Evolutionary conservation across 2,888 invertebrate species (phyloP), one percentile per base, ranked within the genome.

Genomic region (Hypomecis atomaria): DNA sequence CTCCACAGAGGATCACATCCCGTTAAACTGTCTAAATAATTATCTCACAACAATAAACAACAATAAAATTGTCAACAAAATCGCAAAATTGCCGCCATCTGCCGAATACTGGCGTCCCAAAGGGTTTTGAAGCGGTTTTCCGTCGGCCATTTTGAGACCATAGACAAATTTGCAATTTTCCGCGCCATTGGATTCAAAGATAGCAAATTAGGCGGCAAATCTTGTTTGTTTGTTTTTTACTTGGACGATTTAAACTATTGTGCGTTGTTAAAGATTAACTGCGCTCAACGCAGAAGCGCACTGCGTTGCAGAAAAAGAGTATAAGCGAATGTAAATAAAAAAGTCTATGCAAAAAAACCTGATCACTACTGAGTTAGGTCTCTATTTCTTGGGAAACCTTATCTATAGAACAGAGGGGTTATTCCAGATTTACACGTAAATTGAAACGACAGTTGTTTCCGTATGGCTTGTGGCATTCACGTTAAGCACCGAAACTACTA

Each of bases 131-230:
- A 86, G 86, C 87, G 79, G 82, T 83, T 81, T 80, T 81, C 78
- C 83, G 85, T 86, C 86, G 79, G 86, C 88, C 88, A 88, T 89
- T 84, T 89, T 87, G 82, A 67, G 72, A 72, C 71, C 78, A 85
- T 85, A 87, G 88, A 87, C 78, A 81, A 87, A 89, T 90, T 92
- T 89, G 84, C 87, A 86, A 92, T 92, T 91, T 87, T 81, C 72
- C 86, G 87, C 87, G 83, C 90, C 90, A 92, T 92, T 90, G 90
- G 82, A 69, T 77, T 64, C 74, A 82, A 79, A 85, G 83, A 77
- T 74, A 88, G 88, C 82, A 86, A 92, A 92, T 92, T 90, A 92
- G 75, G 75, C 88, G 84, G 61, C 71, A 59, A 63, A 89, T 85
- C 71, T 76, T 69, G 70, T 75, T 78, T 76, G 67, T 63, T 66